Evolutionary conservation across 2,888 invertebrate species (phyloP), one percentile per base, ranked within the genome.

Genomic region (Alcis repandata): DNA sequence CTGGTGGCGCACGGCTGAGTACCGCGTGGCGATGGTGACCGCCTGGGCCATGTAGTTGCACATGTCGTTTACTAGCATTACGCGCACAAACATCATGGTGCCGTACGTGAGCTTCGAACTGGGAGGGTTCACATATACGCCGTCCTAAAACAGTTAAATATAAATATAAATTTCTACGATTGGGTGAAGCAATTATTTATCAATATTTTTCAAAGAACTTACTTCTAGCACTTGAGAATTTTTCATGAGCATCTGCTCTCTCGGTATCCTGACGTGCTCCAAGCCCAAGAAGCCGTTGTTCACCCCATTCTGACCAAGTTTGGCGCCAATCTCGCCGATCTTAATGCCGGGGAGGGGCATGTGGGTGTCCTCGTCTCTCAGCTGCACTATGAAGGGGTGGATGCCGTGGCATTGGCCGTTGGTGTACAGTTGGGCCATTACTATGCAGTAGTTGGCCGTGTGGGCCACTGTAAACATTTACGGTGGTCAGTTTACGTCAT

Each of bases 261-360:
- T 94, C 0, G 99, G 99, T 85, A 99, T 97, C 74, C 98, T 95
- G 10, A 98, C 96, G 75, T 97, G 94, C 64, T 98, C 95, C 70
- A 99, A 96, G 1, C 97, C 97, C 49, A 99, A 93, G 89, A 97
- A 99, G 0, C 99, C 99, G 86, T 99, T 99, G 85, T 99, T 99
- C 38, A 97, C 96, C 0, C 95, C 95, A 79, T 98, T 97, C 96
- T 98, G 98, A 67, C 98, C 98, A 58, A 99, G 94, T 87, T 99
- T 99, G 57, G 97, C 96, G 0, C 99, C 99, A 76, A 99, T 99
- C 92, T 99, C 99, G 7, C 99, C 99, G 6, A 92, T 80, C 84
- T 97, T 97, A 70, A 99, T 97, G 82, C 98, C 98, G 4, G 95
- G 95, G 77, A 99, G 82, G 0, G 98, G 98, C 88, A 95, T 94